Conservation (phyloP, 2,113 vertebrate species). For the Phasianus colchicus region DNA sequence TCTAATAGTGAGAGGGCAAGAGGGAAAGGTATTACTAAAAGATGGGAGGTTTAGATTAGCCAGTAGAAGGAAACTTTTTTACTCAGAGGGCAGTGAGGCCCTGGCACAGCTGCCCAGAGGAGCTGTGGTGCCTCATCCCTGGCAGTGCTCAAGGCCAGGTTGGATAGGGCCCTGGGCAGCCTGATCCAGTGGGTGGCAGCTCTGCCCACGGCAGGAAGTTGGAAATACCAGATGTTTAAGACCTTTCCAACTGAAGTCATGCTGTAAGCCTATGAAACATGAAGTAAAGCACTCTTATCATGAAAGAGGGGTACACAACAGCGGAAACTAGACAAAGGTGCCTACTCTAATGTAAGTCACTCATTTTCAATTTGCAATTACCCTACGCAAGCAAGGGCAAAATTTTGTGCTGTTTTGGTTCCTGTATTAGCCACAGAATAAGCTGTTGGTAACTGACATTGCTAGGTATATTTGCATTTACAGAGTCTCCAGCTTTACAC, state of each 20-base stretch:
- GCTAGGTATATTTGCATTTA: neutral
- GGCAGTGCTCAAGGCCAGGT: neutral
- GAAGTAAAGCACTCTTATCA: neutral
- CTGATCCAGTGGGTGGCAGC: too few relatives aligned
- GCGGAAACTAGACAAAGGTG: neutral
- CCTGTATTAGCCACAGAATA: neutral
- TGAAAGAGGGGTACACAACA: neutral
- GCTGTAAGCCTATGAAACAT: neutral
- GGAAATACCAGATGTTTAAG: neutral
- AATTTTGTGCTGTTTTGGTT: neutral
- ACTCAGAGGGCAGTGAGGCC: neutral
- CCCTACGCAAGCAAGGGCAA: neutral
- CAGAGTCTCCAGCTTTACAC: neutral
- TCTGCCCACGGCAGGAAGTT: neutral
- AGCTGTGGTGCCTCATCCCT: neutral
- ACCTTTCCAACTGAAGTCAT: neutral
- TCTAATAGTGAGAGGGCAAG: neutral
- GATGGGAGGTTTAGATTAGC: neutral
- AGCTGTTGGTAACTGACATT: neutral
- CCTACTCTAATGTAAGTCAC: neutral
- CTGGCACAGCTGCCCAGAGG: neutral
- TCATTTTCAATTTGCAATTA: neutral
- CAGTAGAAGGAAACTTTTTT: neutral
- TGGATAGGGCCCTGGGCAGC: neutral
- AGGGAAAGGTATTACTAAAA: neutral